These are phyloP conservation scores for Dicerorhinus sumatrensis DNA, from an alignment of 2,113 vertebrate species.

Conservation along the genomic window DNA sequence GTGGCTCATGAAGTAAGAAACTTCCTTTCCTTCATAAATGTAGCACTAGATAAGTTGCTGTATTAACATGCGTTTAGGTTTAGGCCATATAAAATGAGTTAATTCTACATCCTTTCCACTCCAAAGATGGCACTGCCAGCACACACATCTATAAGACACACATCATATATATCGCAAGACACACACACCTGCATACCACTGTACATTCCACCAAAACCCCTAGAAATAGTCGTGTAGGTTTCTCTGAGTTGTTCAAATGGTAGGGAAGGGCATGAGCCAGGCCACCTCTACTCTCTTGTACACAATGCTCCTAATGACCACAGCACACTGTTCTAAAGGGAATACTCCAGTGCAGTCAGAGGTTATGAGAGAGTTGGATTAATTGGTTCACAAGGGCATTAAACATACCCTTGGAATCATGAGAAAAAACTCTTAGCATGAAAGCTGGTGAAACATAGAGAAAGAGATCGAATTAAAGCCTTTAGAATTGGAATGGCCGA, in stretches of 20 bases:
- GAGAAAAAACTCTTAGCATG: conserved; percentile 1
- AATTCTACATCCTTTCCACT: neutral
- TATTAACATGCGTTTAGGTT: neutral
- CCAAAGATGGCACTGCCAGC: neutral
- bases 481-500: conserved; percentile 22
- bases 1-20: neutral
- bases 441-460: neutral
- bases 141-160: neutral
- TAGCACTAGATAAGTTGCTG: neutral
- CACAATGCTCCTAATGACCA: neutral
- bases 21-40: neutral
- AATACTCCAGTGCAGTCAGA: neutral
- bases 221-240: neutral
- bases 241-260: neutral
- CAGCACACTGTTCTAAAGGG: neutral
- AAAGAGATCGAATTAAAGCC: conserved; percentile 12
- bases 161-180: neutral
- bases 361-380: neutral
- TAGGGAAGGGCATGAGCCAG: neutral
- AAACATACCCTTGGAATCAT: neutral
- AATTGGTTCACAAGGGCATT: conserved; percentile 7
- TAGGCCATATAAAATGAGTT: neutral
- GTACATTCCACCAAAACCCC: neutral
- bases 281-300: neutral
- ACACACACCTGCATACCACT: neutral